Base-by-base conservation (phyloP, 2,888 invertebrate species). In the Acronicta aceris region DNA sequence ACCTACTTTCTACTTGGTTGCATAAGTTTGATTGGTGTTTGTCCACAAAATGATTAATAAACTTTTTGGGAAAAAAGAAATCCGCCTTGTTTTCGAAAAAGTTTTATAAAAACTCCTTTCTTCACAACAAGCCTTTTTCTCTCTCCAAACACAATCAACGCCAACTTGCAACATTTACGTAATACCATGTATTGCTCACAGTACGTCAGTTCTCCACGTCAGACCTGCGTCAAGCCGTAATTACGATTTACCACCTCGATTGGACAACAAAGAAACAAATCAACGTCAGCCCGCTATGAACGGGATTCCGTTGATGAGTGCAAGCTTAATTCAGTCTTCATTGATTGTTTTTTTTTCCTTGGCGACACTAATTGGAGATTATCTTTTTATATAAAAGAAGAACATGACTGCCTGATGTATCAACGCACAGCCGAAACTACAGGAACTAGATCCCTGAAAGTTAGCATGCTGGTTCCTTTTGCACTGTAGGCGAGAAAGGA, bases 171-270 rank as follows among this genome's bases (percentile, higher is more conserved):
- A 47, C 49, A 40, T 53, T 21, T 52, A 56, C 56, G 48, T 52
- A 56, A 63, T 41, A 36, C 46, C 42, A 27, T 15, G 43, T 17
- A 41, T 25, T 6, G 42, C 16, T n/a, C n/a, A 30, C 40, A 45
- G 45, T 51, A 58, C 49, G 68, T 71, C 70, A 69, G 72, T 71
- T 57, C 47, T 47, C 47, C 52, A 71, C 71, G 86, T 83, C 85
- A 81, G 82, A 82, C 88, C 86, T 85, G 73, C 79, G 81, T 88
- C 88, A 86, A 79, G 72, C 58, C 61, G 83, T 87, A 89, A 88
- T 88, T 85, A 84, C 84, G 78, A 87, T 87, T 87, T 83, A 87
- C 84, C 84, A 83, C 82, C 82, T 80, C 78, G 71, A 81, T 81
- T 79, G 79, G 78, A 80, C 82, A 81, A 81, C 82, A 79, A 75